Evolutionary conservation across 2,113 vertebrate species (phyloP), one percentile per base, ranked within the genome.

Genomic region (Pygoscelis adeliae): DNA sequence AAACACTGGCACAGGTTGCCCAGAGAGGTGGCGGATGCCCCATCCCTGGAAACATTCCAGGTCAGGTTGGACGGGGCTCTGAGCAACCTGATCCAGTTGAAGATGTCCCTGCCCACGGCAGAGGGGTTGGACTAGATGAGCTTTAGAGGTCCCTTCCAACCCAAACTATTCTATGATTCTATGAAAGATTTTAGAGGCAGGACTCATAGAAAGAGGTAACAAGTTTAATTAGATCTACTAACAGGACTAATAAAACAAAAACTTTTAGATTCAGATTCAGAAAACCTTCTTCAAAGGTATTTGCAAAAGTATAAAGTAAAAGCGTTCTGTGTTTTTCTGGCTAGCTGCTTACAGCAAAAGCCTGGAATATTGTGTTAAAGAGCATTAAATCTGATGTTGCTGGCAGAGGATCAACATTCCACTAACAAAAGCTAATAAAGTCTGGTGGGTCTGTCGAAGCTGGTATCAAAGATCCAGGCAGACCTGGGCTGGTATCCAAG

Each of bases 331-430:
- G 25, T 56, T 87, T 93, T 83, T 47, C 78, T 47, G 59, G 67
- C 42, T 69, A 40, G 19, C 52, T 83, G 61, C 79, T 88, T 80
- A 70, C 62, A 86, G 58, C 53, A 83, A 40, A 66, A 87, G 67
- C 36, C 63, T 58, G 63, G 53, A 74, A 46, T 42, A 29, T 7
- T 50, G 58, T 46, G 36, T 66, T 59, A 30, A 70, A 52, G 34
- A 91, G 59, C 56, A 49, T 72, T 52, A 71, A 63, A 86, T 70
- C 47, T 74, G 76, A 53, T 47, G 20, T 30, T 91, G 61, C 80
- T 95, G 94, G 72, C 82, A 95, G 62, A 76, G 71, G 76, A 74
- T 55, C 85, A 82, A 63, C 69, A 71, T 78, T 93, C 69, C 93
- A 78, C 1, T 66, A 91, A 55, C 71, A 90, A 74, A 89, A 95